Evolutionary conservation across 2,797 vertebrate genomes (phyloP).

Genomic region (Molossus alvarezi): DNA sequence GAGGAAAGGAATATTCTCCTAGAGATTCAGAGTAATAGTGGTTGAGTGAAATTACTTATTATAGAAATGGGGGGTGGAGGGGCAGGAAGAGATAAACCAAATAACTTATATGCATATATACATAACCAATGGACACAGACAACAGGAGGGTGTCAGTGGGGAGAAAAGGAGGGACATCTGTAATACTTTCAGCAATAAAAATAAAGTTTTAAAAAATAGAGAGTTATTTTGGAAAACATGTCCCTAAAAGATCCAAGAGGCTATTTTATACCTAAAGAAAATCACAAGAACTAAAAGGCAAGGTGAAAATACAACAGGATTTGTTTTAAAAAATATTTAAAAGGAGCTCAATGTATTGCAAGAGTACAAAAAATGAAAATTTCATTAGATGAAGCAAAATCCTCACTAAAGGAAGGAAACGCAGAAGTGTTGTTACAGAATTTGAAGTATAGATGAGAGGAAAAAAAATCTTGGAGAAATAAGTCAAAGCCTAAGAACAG

Average conservation of each 20-base stretch:
- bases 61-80: background rate
- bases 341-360: background rate
- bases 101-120: too few relatives aligned
- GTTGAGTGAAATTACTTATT: slow-evolving; percentile 6
- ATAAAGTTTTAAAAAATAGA: background rate
- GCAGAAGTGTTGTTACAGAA: background rate
- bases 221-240: slow-evolving; percentile 17
- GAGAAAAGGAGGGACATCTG: too few relatives aligned
- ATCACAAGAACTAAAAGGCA: background rate
- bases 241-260: background rate
- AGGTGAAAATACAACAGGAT: slow-evolving; percentile 9
- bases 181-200: too few relatives aligned
- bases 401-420: slow-evolving; percentile 41
- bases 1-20: background rate
- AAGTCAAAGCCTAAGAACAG: background rate
- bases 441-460: background rate
- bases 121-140: too few relatives aligned
- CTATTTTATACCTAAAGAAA: background rate
- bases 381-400: slow-evolving; percentile 18
- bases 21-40: background rate
- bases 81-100: too few relatives aligned
- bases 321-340: background rate
- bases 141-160: too few relatives aligned
- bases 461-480: background rate
- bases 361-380: slow-evolving; percentile 41